A percentile compares a stretch with the other conserved stretches of the same genome.
phyloP scores from a whole-genome alignment of 2,113 vertebrate species.

The Plectropomus leopardus region DNA sequence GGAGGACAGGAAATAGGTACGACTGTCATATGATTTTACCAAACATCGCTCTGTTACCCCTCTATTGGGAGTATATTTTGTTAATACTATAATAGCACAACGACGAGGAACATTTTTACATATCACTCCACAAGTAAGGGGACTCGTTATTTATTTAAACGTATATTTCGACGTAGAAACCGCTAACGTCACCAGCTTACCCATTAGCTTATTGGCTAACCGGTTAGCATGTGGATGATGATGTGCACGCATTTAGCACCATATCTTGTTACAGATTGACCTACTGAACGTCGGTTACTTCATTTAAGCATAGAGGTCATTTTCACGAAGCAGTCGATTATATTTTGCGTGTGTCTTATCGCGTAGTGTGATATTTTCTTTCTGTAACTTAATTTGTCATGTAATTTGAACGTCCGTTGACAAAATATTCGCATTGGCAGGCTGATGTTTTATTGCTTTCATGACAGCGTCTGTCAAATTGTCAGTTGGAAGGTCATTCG shows the following conservation, averaged over 20 bases:
- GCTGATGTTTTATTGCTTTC: background rate
- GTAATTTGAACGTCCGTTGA: constrained; percentile 11
- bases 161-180: background rate
- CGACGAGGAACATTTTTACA: background rate
- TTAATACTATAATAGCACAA: no score
- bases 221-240: constrained; percentile 73
- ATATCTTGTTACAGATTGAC: constrained; percentile 40
- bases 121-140: background rate
- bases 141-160: background rate
- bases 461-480: background rate
- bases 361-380: background rate
- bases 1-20: constrained; percentile 67
- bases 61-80: background rate
- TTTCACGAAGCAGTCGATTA: background rate
- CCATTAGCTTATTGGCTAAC: constrained; percentile 66
- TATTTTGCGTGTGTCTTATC: background rate
- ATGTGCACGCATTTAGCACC: constrained; percentile 26
- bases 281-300: constrained; percentile 5
- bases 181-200: constrained; percentile 42
- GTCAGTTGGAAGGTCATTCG: background rate
- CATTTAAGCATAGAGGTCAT: background rate
- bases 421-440: background rate
- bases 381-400: background rate
- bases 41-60: constrained; percentile 22
- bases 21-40: constrained; percentile 61